phyloP scores from a whole-genome alignment of 1,140 invertebrate species.

The Eriosoma lanigerum region DNA sequence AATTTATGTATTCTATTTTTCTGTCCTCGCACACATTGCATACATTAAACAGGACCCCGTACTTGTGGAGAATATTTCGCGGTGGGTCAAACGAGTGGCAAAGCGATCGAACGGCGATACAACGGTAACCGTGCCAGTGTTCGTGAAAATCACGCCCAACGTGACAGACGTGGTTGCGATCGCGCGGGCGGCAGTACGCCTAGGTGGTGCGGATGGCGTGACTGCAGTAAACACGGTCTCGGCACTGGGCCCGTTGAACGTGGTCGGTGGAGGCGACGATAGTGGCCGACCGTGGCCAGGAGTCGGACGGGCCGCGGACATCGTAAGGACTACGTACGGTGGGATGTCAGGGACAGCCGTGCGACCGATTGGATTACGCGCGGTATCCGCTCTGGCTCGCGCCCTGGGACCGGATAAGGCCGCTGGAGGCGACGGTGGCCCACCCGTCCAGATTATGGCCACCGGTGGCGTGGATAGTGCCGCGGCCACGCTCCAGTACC shows the following conservation, averaged over 20 bases:
- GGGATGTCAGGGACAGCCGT: constrained; percentile 96
- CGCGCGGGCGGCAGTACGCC: constrained; percentile 74
- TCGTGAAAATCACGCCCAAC: constrained; percentile 96
- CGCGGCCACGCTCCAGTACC: constrained; percentile 88
- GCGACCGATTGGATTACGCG: constrained; percentile 85
- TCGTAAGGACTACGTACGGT: constrained; percentile 83
- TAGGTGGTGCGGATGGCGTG: constrained; percentile 88
- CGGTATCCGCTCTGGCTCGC: constrained; percentile 83
- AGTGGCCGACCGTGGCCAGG: constrained; percentile 77
- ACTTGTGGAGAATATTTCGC: constrained; percentile 84
- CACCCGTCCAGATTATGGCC: constrained; percentile 89
- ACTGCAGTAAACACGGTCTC: constrained; percentile 96
- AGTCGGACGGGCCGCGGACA: constrained; percentile 67
- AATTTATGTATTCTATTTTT: no score
- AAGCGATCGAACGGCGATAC: constrained; percentile 58
- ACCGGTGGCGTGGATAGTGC: constrained; percentile 97
- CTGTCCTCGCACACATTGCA: no score
- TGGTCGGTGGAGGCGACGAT: constrained; percentile 63
- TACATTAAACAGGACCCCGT: constrained; percentile 69
- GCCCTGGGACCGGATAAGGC: constrained; percentile 74
- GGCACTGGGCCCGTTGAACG: constrained; percentile 84
- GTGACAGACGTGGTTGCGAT: constrained; percentile 91
- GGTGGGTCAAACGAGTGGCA: constrained; percentile 82
- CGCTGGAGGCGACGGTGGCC: constrained; percentile 77
- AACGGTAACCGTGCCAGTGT: constrained; percentile 82